Evolutionary conservation across 23 tunicate genomes (phyloP).

Genomic region (Halocynthia roretzi): DNA sequence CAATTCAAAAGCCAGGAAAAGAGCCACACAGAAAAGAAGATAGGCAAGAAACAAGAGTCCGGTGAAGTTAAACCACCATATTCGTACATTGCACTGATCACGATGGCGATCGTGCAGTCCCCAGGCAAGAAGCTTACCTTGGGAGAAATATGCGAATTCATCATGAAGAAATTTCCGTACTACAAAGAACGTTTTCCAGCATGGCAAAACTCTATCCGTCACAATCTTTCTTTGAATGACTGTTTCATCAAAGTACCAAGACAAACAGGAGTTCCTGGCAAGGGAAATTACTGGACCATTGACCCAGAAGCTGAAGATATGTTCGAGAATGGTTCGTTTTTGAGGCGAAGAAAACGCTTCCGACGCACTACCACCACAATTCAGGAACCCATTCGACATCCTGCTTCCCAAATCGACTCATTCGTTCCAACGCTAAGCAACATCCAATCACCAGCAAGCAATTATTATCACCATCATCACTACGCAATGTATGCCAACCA

Average conservation of each 20-base stretch:
- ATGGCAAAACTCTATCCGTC: conserved; percentile 12
- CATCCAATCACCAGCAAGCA: too few relatives aligned
- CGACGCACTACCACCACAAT: background rate
- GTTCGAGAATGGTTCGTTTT: conserved; percentile 10
- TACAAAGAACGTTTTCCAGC: conserved; percentile 14
- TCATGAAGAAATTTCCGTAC: conserved; percentile 1
- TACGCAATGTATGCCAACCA: too few relatives aligned
- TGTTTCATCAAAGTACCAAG: conserved; percentile 6
- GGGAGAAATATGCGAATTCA: conserved; percentile 7
- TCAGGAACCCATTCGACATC: background rate
- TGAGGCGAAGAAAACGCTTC: conserved; percentile 4
- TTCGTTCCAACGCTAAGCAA: too few relatives aligned
- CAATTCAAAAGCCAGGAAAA: background rate
- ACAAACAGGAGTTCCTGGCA: conserved; percentile 1
- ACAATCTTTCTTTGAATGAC: background rate
- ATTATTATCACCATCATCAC: too few relatives aligned
- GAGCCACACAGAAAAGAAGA: background rate
- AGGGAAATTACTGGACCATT: conserved; percentile 10
- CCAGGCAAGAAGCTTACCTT: background rate
- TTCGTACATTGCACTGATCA: conserved; percentile 2
- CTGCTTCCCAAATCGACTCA: too few relatives aligned
- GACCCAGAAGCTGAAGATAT: conserved; percentile 14
- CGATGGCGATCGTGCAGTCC: conserved; percentile 9
- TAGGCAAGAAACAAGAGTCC: background rate
- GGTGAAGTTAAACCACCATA: conserved; percentile 4